phyloP scores from a whole-genome alignment of 2,113 vertebrate genomes.

The Rynchops niger region DNA sequence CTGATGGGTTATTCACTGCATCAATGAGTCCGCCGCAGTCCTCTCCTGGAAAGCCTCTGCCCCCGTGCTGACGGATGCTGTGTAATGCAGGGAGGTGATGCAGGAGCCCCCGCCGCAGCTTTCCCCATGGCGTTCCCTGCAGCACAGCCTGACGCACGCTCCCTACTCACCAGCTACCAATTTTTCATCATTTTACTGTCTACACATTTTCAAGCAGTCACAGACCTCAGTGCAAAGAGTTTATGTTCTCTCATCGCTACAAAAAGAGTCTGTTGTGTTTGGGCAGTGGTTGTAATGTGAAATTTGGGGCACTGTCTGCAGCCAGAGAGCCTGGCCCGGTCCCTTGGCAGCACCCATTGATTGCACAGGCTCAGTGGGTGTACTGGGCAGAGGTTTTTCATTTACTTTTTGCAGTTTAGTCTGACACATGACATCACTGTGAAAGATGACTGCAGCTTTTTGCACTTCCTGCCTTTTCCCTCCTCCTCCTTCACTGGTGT shows the following conservation, averaged over 20 bases:
- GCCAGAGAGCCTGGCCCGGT: neutral
- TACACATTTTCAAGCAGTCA: neutral
- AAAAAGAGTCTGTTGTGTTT: neutral
- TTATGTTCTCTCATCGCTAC: neutral
- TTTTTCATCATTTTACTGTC: neutral
- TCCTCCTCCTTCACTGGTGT: neutral
- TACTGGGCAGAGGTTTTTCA: neutral
- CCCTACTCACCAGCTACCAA: neutral
- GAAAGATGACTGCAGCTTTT: neutral
- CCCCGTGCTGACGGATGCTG: accelerated
- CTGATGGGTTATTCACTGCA: neutral
- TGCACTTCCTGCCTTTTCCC: neutral
- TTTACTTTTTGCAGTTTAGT: neutral
- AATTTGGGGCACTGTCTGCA: neutral
- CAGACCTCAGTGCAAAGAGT: neutral
- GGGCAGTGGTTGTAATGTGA: neutral
- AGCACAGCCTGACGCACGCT: neutral
- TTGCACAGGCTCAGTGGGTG: neutral
- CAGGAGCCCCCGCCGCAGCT: neutral
- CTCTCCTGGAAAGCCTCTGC: neutral
- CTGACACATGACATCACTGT: neutral
- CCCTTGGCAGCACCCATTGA: neutral
- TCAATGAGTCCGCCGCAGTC: neutral
- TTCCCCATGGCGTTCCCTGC: accelerated
- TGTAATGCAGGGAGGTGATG: neutral